A percentile compares a stretch with the other conserved stretches of the same genome.
Evolutionary conservation across 2,888 invertebrate genomes (phyloP).

Genomic region (Xylota sylvarum): DNA sequence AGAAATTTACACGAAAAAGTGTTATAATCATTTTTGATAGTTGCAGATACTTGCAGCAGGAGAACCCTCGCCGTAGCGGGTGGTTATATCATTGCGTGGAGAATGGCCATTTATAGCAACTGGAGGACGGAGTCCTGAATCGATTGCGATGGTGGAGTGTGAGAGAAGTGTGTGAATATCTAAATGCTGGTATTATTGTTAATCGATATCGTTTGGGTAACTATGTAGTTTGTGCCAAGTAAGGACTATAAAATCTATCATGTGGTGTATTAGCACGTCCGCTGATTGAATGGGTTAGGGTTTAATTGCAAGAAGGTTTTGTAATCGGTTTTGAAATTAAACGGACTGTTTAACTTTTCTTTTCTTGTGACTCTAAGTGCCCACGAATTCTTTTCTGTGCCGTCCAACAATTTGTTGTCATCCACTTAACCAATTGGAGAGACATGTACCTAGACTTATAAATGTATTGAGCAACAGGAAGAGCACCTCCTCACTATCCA

Average conservation of each 20-base stretch:
- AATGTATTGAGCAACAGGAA: too few relatives aligned
- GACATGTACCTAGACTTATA: too few relatives aligned
- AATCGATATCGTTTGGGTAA: conserved; percentile 52
- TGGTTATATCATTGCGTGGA: conserved; percentile 35
- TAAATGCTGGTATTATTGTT: conserved; percentile 13
- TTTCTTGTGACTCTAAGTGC: too few relatives aligned
- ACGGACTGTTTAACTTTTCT: too few relatives aligned
- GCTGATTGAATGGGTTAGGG: neutral
- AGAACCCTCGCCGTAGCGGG: neutral
- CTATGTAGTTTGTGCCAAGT: conserved; percentile 6
- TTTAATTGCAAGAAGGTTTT: neutral
- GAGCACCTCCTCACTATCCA: too few relatives aligned
- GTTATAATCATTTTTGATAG: conserved; percentile 41
- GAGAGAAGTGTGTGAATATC: conserved; percentile 24
- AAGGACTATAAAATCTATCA: neutral
- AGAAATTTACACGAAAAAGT: conserved; percentile 39
- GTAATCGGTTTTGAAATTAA: too few relatives aligned
- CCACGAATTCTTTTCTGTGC: too few relatives aligned
- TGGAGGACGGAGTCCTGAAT: neutral
- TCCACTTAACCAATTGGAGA: too few relatives aligned
- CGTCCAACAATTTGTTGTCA: too few relatives aligned
- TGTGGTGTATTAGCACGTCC: neutral
- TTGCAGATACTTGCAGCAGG: conserved; percentile 3
- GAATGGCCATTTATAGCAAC: conserved; percentile 18
- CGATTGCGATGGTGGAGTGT: neutral